Evolutionary conservation across 2,113 vertebrate species (phyloP).

Genomic region (Lophius piscatorius): DNA sequence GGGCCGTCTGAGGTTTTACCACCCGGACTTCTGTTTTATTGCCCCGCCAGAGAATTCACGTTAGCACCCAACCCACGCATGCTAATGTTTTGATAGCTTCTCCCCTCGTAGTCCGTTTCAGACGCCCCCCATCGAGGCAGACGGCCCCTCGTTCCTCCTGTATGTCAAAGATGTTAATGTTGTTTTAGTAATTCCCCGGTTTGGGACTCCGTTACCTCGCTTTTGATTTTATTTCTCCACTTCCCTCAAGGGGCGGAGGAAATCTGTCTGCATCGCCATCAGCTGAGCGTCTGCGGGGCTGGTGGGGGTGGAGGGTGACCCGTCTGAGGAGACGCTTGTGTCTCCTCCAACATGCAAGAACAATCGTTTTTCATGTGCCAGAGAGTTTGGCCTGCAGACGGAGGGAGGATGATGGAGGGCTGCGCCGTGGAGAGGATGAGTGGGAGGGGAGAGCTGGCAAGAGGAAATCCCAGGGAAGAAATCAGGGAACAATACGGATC

Average conservation of each 20-base stretch:
- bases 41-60: slow-evolving; percentile 59
- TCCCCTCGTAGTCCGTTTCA: slow-evolving; percentile 48
- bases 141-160: slow-evolving; percentile 61
- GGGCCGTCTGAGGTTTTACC: too few relatives aligned
- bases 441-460: slow-evolving; percentile 39
- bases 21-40: too few relatives aligned
- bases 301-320: slow-evolving; percentile 14
- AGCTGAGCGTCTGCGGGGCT: slow-evolving; percentile 40
- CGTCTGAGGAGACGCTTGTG: slow-evolving; percentile 42
- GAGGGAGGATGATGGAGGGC: slow-evolving; percentile 64
- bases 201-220: slow-evolving; percentile 44
- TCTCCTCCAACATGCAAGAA: slow-evolving; percentile 62
- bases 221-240: slow-evolving; percentile 66
- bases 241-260: slow-evolving; percentile 53
- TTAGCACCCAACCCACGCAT: slow-evolving; percentile 60
- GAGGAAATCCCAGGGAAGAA: slow-evolving; percentile 76
- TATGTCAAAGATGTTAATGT: slow-evolving; percentile 74
- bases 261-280: slow-evolving; percentile 52
- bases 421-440: slow-evolving; percentile 42
- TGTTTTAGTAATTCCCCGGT: slow-evolving; percentile 61
- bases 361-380: slow-evolving; percentile 74
- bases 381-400: slow-evolving; percentile 65
- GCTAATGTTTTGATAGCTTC: slow-evolving; percentile 64
- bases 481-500: slow-evolving; percentile 71
- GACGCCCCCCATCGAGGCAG: slow-evolving; percentile 52